phyloP scores from a whole-genome alignment of 1,140 invertebrate species.

The Latrodectus geometricus region DNA sequence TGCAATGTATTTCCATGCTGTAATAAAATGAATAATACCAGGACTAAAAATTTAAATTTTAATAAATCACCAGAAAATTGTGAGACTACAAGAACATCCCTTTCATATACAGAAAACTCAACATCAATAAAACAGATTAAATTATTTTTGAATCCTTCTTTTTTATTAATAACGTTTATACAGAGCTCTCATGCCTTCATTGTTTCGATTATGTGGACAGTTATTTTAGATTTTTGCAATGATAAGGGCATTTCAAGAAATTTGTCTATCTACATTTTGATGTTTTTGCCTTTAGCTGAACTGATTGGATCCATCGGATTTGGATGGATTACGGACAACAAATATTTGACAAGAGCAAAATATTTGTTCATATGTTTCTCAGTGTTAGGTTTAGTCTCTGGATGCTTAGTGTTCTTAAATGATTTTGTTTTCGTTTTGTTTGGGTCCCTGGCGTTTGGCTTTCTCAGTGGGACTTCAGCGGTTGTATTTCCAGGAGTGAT shows the following conservation, averaged over 20 bases:
- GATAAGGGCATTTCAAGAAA: neutral
- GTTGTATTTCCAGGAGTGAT: neutral
- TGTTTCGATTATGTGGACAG: neutral
- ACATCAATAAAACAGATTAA: too few relatives aligned
- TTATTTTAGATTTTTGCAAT: constrained; percentile 14
- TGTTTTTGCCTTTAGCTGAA: constrained; percentile 18
- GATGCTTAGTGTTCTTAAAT: neutral
- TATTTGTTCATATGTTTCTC: neutral
- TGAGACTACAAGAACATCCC: too few relatives aligned
- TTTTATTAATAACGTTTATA: constrained; percentile 8
- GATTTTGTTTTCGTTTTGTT: neutral
- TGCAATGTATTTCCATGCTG: too few relatives aligned
- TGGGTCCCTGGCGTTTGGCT: neutral
- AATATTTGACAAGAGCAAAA: neutral
- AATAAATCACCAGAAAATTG: too few relatives aligned
- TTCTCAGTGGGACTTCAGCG: neutral
- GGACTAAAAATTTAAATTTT: too few relatives aligned
- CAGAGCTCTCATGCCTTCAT: constrained; percentile 19
- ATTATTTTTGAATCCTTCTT: neutral
- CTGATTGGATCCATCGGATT: constrained; percentile 14
- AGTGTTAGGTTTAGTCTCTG: neutral
- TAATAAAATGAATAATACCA: too few relatives aligned
- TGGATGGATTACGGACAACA: constrained; percentile 10
- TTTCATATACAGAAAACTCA: too few relatives aligned
- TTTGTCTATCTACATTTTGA: constrained; percentile 6